A percentile compares a stretch with the other conserved stretches of the same genome.
These are phyloP conservation scores for Odontocerum albicorne DNA, from an alignment of 2,888 invertebrate genomes.

Conservation along the genomic window DNA sequence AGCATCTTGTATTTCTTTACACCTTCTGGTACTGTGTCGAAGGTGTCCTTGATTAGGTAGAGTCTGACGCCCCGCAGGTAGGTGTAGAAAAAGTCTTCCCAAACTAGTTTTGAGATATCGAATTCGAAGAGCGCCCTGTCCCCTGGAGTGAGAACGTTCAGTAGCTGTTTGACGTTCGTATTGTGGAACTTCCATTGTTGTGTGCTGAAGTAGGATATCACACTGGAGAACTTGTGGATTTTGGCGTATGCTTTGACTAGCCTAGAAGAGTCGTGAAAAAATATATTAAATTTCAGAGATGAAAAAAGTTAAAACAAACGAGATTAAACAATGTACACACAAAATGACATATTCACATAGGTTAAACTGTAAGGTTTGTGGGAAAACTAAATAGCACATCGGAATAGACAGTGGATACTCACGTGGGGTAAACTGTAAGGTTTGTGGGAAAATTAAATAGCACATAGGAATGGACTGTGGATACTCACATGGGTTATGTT, in stretches of 20 bases:
- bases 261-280: no score
- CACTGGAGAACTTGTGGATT: conserved; percentile 70
- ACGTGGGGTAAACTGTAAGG: no score
- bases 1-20: conserved; percentile 44
- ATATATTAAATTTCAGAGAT: no score
- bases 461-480: no score
- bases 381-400: no score
- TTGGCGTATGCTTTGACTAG: conserved; percentile 72
- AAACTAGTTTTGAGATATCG: conserved; percentile 64
- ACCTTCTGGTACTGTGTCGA: conserved; percentile 65
- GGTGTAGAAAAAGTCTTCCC: conserved; percentile 68
- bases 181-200: conserved; percentile 73
- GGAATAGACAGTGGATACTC: no score
- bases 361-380: no score
- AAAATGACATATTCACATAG: no score
- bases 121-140: conserved; percentile 67
- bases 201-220: conserved; percentile 72
- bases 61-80: conserved; percentile 71
- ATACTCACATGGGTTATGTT: no score
- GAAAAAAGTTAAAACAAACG: no score
- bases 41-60: conserved; percentile 74
- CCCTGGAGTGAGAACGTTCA: conserved; percentile 54
- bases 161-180: conserved; percentile 57
- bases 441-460: no score
- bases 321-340: no score